Evolutionary conservation across 2,113 vertebrate species (phyloP).

Genomic region (Ceyx margarethae): DNA sequence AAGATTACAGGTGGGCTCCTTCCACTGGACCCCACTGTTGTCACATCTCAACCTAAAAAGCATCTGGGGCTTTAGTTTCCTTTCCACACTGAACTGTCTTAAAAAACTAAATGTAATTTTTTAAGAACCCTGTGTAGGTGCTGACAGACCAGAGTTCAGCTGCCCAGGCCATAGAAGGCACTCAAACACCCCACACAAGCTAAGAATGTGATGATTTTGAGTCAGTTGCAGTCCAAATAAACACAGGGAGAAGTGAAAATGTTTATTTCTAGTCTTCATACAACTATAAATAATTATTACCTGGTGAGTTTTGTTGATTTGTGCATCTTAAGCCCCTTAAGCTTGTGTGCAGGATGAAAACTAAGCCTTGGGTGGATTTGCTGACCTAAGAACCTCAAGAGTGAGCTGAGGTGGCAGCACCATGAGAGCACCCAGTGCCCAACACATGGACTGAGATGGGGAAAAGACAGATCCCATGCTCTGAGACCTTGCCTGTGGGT

Average conservation of each 20-base stretch:
- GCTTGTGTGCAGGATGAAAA: background rate
- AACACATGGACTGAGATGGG: background rate
- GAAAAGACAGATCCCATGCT: background rate
- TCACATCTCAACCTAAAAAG: background rate
- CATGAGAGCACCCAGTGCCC: background rate
- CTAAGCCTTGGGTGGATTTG: background rate
- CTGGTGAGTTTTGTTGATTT: background rate
- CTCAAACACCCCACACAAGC: background rate
- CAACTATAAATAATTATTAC: background rate
- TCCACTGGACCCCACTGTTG: background rate
- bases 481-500: background rate
- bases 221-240: background rate
- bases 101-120: background rate
- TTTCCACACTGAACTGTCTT: background rate
- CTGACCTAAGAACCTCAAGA: background rate
- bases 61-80: background rate
- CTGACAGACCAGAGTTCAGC: background rate
- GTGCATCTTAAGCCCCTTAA: background rate
- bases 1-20: constrained; percentile 25
- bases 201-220: background rate
- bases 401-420: background rate
- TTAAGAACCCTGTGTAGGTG: background rate
- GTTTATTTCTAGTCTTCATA: background rate
- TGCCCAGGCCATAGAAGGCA: background rate
- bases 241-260: background rate